These are phyloP conservation scores for Heptranchias perlo DNA, from an alignment of 2,113 vertebrate genomes.

Conservation along the genomic window DNA sequence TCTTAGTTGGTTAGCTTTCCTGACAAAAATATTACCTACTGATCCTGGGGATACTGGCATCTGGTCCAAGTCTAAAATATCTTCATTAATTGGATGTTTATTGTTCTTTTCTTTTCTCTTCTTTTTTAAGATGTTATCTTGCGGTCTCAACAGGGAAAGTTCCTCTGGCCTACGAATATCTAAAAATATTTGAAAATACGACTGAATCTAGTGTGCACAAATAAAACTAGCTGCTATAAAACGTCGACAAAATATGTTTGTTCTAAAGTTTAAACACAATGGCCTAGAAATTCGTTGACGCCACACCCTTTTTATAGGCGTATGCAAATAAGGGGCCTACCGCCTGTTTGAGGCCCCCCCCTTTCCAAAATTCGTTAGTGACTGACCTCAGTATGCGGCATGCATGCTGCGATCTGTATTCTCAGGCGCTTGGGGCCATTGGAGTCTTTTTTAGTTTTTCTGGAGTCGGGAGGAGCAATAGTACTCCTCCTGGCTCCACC, in stretches of 20 bases:
- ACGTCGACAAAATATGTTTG: not conserved
- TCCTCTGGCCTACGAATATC: conserved; percentile 90
- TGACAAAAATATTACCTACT: conserved; percentile 58
- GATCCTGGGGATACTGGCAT: conserved; percentile 61
- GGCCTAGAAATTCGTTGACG: not conserved
- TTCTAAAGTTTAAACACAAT: not conserved
- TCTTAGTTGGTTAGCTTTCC: not conserved
- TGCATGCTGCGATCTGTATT: not conserved
- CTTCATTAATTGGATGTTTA: conserved; percentile 62
- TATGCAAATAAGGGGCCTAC: not conserved
- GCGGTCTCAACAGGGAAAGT: conserved; percentile 77
- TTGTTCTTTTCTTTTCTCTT: conserved; percentile 83
- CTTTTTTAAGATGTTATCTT: conserved; percentile 75
- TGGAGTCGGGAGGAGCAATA: not conserved
- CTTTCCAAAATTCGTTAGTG: not conserved
- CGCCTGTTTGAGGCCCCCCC: not conserved
- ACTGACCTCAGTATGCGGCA: not conserved
- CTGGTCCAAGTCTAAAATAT: conserved; percentile 73
- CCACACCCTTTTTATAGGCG: not conserved
- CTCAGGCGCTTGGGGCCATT: not conserved
- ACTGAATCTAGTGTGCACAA: not conserved
- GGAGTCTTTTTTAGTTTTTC: no score
- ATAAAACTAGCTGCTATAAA: not conserved
- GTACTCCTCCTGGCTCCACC: not conserved
- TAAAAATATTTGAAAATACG: conserved; percentile 44